Conservation (phyloP, 2,797 vertebrate species). For the Enteromius fasciolatus region DNA sequence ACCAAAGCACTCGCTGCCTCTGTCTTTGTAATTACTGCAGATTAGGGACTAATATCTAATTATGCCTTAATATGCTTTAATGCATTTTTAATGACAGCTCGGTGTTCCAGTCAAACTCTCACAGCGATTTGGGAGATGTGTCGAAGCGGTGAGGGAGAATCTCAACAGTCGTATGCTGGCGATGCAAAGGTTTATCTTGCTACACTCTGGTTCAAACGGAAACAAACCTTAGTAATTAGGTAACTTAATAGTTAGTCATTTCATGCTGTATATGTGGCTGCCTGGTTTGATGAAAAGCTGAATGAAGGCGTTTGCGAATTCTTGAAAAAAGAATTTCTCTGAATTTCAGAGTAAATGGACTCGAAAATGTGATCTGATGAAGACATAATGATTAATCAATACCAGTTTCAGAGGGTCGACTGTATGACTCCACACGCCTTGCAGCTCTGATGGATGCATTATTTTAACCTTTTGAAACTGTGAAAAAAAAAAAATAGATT, state of each 20-base stretch:
- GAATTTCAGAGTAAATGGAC: not conserved
- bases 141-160: slow-evolving; percentile 55
- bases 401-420: not conserved
- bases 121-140: slow-evolving; percentile 52
- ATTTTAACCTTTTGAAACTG: not conserved
- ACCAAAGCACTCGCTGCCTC: slow-evolving; percentile 59
- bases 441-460: not conserved
- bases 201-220: slow-evolving; percentile 61
- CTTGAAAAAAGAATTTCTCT: not conserved
- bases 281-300: not conserved
- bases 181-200: slow-evolving; percentile 70
- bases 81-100: slow-evolving; percentile 80
- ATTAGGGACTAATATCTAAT: slow-evolving; percentile 81
- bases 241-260: slow-evolving; percentile 2
- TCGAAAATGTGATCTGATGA: slow-evolving; percentile 3
- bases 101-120: slow-evolving; percentile 70
- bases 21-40: slow-evolving; percentile 73
- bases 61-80: slow-evolving; percentile 80
- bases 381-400: slow-evolving; percentile 28
- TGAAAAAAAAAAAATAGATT: not conserved
- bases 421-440: not conserved
- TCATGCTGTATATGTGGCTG: not conserved
- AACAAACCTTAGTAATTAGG: slow-evolving; percentile 28
- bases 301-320: not conserved
- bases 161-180: slow-evolving; percentile 60